Base-by-base conservation (phyloP, 2,113 vertebrate species). In the Phalacrocorax pelagicus region DNA sequence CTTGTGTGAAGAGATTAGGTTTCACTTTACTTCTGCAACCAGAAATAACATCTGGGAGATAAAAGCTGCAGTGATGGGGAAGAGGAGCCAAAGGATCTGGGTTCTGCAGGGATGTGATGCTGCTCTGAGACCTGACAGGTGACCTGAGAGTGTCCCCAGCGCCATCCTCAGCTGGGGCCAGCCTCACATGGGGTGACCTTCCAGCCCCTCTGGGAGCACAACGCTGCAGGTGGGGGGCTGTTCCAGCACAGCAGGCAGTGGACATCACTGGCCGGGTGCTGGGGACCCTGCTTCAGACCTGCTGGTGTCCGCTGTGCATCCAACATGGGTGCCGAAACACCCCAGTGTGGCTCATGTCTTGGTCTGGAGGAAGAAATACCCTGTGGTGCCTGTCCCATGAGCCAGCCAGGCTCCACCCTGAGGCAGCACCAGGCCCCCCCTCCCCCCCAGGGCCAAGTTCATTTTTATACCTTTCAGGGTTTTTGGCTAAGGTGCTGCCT, bases 371-470 rank as follows among this genome's bases (percentile, higher is more conserved):
- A 46, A 22, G 52, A 73, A 57, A 15, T 14, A 9, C 19, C 8
- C 30, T 2, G 0, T 2, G 4, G 27, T 34, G 29, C 46, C 15
- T 27, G 46, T 30, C 34, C 27, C 1, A 0, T 16, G 36, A 58
- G 5, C 27, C 2, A 10, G 44, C 44, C 2, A 10, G n/a, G 46
- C 18, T 70, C 30, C 7, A 32, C 26, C 34, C 6, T 3, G 7
- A 49, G 75, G 14, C 16, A 32, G 59, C 5, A 9, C 69, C 6
- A 5, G 40, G n/a, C 42, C 55, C 26, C 23, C 47, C 20, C 44
- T 13, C 8, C 15, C 55, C n/a, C 36, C 36, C 1, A 5, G 22
- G 15, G 1, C 23, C 34, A n/a, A 0, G 0, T 52, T 66, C 4
- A 4, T 54, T 77, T 73, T 65, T 22, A 14, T 5, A 36, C 24